Evolutionary conservation across 2,113 vertebrate species (phyloP), one percentile per base, ranked within the genome.

Genomic region (Rhabdornis inornatus): DNA sequence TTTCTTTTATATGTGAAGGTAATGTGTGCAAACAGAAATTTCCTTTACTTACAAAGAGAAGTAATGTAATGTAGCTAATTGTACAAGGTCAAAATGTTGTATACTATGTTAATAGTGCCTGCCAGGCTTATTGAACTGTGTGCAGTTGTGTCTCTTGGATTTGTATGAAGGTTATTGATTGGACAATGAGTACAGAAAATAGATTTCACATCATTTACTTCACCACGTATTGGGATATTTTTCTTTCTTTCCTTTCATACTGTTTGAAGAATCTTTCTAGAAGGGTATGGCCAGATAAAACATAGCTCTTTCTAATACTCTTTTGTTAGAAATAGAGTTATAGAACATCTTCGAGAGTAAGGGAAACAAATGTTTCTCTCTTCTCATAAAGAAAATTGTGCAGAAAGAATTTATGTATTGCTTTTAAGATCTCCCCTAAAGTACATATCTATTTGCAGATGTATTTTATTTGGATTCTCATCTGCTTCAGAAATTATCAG

Each of bases 401-500:
- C 11, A 76, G 37, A 53, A 71, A 87, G 14, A 72, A 89, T 74
- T 74, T 89, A 27, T 42, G 13, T 82, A 17, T 30, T 77, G 25
- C 78, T 96, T 89, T 78, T 45, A 75, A 75, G 56, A 70, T 89
- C 75, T 81, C n/a, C 30, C 44, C 27, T 81, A n/a, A 45, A 84
- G 64, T 82, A 71, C 15, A 55, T 81, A 39, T 63, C 56, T 89
- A 3, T 83, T 42, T 91, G n/a, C 8, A 8, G 52, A 59, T 74
- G 3, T 87, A 50, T 78, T 91, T 91, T 83, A 44, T 70, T 82
- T 24, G 23, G 16, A 94, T 60, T 87, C 39, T 79, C 44, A 80
- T 90, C 76, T 94, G 35, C 55, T 89, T 83, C 80, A 89, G 65
- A 87, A 91, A 84, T 75, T 81, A 91, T 56, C 78, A 87, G 33